phyloP scores from a whole-genome alignment of 2,888 invertebrate genomes.

The Oxycera nigricornis region DNA sequence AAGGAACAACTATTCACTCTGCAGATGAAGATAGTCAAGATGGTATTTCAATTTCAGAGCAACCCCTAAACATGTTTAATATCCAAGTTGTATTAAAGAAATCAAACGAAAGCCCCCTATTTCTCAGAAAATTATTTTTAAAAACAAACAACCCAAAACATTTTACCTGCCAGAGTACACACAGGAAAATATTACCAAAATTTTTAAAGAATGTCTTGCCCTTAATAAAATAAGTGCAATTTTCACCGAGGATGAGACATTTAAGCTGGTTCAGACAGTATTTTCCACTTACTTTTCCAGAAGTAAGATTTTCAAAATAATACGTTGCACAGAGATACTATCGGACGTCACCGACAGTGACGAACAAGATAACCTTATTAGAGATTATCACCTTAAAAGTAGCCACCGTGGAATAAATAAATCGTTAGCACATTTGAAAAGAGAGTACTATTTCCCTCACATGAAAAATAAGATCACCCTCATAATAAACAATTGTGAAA shows the following conservation, averaged over 20 bases:
- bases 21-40: too few species aligned
- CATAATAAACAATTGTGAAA: conserved; percentile 39
- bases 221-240: conserved; percentile 46
- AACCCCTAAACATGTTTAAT: conserved; percentile 48
- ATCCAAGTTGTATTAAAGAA: conserved; percentile 42
- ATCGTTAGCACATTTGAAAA: too few species aligned
- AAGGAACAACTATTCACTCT: too few species aligned
- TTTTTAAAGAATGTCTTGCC: too few species aligned
- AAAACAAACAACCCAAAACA: conserved; percentile 45
- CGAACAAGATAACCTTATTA: conserved; percentile 38
- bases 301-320: conserved; percentile 17
- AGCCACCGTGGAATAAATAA: too few species aligned
- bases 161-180: conserved; percentile 41
- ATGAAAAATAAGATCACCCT: conserved; percentile 32
- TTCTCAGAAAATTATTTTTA: too few species aligned
- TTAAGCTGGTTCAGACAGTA: too few species aligned
- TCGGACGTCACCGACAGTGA: conserved; percentile 32
- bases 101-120: too few species aligned
- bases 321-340: background rate
- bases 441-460: too few species aligned
- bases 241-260: too few species aligned
- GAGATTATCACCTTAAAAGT: conserved; percentile 30
- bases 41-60: conserved; percentile 48
- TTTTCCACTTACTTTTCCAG: too few species aligned
- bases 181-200: too few species aligned